These are phyloP conservation scores for Eumaeus atala DNA, from an alignment of 1,140 invertebrate species.

Conservation along the genomic window DNA sequence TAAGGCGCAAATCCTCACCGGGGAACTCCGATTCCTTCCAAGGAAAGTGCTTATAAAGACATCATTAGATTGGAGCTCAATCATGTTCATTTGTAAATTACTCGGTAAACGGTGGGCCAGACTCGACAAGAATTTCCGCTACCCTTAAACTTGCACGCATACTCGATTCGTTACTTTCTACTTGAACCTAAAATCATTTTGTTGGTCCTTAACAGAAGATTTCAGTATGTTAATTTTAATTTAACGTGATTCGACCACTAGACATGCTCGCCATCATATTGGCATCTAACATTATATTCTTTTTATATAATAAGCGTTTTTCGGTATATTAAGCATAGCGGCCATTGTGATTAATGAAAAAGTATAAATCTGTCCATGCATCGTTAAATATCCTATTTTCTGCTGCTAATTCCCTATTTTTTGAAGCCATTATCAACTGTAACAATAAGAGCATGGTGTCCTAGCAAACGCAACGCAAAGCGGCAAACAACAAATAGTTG, in stretches of 20 bases:
- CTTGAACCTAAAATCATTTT: background rate
- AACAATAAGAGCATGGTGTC: conserved; percentile 20
- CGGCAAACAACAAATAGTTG: conserved; percentile 12
- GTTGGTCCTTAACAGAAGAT: background rate
- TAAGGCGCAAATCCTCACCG: too few relatives aligned
- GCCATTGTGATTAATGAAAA: conserved; percentile 26
- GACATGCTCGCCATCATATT: conserved; percentile 15
- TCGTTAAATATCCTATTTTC: conserved; percentile 34
- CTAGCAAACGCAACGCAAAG: conserved; percentile 6
- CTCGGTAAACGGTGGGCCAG: conserved; percentile 38
- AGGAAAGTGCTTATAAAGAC: conserved; percentile 17
- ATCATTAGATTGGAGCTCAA: conserved; percentile 20
- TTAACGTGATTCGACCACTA: conserved; percentile 23
- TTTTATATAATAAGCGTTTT: conserved; percentile 38
- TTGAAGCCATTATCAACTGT: conserved; percentile 21
- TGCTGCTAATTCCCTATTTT: conserved; percentile 27
- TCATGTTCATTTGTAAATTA: conserved; percentile 19
- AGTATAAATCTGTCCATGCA: conserved; percentile 33
- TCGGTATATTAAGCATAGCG: conserved; percentile 37
- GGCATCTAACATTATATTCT: conserved; percentile 39
- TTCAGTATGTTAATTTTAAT: conserved; percentile 19
- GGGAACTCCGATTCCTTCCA: too few relatives aligned
- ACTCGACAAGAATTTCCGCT: conserved; percentile 33
- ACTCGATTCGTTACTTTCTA: background rate
- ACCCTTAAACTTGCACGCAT: background rate